A percentile compares a stretch with the other conserved stretches of the same genome.
phyloP scores from a whole-genome alignment of 2,113 vertebrate genomes.

The Orthonyx spaldingii region DNA sequence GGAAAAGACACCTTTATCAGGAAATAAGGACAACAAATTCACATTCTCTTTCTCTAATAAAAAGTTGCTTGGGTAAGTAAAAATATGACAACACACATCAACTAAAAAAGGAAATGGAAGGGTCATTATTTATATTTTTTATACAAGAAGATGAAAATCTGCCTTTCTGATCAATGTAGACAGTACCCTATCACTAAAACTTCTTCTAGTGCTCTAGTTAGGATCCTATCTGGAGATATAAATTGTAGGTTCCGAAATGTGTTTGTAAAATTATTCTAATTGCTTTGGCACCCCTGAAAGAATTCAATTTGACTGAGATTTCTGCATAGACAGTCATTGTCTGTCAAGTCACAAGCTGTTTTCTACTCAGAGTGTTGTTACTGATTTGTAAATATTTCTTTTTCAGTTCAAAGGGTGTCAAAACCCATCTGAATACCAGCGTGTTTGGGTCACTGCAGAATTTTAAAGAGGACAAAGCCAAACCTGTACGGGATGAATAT shows the following conservation, averaged over 20 bases:
- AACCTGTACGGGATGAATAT: slow-evolving; percentile 93
- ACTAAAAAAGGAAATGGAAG: background rate
- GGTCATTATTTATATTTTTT: background rate
- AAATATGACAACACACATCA: background rate
- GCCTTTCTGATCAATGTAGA: background rate
- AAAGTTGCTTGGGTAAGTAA: slow-evolving; percentile 86
- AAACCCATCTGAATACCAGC: slow-evolving; percentile 85
- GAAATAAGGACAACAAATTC: slow-evolving; percentile 91
- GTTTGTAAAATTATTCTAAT: background rate
- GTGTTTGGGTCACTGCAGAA: slow-evolving; percentile 95
- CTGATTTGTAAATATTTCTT: background rate
- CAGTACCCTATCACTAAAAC: background rate
- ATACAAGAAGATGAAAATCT: background rate
- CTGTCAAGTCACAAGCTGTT: background rate
- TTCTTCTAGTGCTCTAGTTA: background rate
- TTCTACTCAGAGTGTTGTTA: background rate
- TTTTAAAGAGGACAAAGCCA: slow-evolving; percentile 93
- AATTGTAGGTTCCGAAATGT: background rate
- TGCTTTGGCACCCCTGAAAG: background rate
- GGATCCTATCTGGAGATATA: background rate
- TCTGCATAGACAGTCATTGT: background rate
- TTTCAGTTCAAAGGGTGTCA: slow-evolving; percentile 87
- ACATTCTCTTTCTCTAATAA: slow-evolving; percentile 93
- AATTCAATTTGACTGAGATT: background rate
- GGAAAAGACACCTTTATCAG: slow-evolving; percentile 81